Evolutionary conservation across 2,113 vertebrate species (phyloP), one percentile per base, ranked within the genome.

Genomic region (Merops nubicus): DNA sequence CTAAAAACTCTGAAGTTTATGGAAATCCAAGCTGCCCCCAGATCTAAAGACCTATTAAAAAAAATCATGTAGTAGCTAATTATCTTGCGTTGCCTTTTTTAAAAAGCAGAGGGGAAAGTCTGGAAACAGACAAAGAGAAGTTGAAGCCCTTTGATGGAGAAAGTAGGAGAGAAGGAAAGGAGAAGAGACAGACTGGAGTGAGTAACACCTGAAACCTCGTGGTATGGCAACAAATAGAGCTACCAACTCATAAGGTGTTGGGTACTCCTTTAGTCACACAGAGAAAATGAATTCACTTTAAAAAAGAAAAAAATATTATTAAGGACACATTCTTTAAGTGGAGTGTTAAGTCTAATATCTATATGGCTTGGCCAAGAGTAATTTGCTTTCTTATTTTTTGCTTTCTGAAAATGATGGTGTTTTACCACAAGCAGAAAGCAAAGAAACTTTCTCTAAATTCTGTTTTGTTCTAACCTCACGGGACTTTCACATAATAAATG

Each of bases 1-100:
- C 97, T 97, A 97, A 98, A 98, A 97, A 96, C 78, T 91, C 95
- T 94, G 86, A 96, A 93, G 65, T 97, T 98, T 98, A 96, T 93
- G 93, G 91, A 93, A 81, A 93, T 92, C 94, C 97, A 93, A 95
- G 96, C 88, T 97, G 53, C 92, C 91, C 79, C 93, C 88, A 97
- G 89, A 98, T 96, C 95, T 88, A 95, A 84, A 96, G 77, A 65
- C 43, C 82, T 67, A 87, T 92, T 96, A 97, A 93, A 97, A 95
- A 95, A 33, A 53, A 91, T 96, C 47, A 88, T 90, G 79, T 91
- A 96, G 89, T 85, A 92, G 91, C 95, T 97, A 98, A 98, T 97
- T 97, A 95, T 97, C 76, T 84, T 79, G 70, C 77, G 78, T 87
- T 95, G 64, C 86, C 56, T 87, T 96, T 96, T 95, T 94, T 91